Percentiles rank a stretch among this genome's conserved stretches.
phyloP scores from a whole-genome alignment of 2,113 vertebrate genomes.

The Aphyosemion australe region DNA sequence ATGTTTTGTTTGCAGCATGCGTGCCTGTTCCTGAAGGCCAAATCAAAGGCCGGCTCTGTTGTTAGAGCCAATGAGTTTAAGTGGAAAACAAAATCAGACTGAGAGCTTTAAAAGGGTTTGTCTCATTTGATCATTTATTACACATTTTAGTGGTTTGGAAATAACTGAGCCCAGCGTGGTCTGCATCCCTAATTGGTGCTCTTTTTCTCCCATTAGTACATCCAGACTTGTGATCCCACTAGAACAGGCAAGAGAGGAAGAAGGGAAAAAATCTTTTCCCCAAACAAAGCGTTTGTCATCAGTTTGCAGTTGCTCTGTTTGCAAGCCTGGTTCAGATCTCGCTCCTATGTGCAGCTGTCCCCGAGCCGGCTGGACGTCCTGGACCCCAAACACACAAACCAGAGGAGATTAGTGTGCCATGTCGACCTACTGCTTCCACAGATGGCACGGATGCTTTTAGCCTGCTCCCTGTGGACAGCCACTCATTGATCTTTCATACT shows the following conservation, averaged over 20 bases:
- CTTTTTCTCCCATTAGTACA: conserved; percentile 78
- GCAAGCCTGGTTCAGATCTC: conserved; percentile 71
- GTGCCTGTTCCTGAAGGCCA: conserved; percentile 56
- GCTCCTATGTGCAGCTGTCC: conserved; percentile 75
- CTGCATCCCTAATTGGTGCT: conserved; percentile 76
- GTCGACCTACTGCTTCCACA: conserved; percentile 75
- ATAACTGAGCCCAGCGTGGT: conserved; percentile 76
- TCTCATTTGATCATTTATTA: conserved; percentile 84
- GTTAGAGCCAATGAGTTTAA: conserved; percentile 75
- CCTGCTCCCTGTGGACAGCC: conserved; percentile 70
- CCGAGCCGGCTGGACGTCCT: conserved; percentile 71
- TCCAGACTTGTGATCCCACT: conserved; percentile 77
- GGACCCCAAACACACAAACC: conserved; percentile 77
- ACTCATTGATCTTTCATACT: conserved; percentile 78
- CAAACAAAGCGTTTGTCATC: conserved; percentile 81
- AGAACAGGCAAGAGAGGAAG: conserved; percentile 62
- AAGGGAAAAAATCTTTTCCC: conserved; percentile 32
- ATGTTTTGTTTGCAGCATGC: conserved; percentile 64
- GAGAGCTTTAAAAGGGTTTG: conserved; percentile 77
- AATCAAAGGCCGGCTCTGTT: conserved; percentile 77
- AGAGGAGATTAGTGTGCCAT: conserved; percentile 78
- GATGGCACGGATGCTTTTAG: conserved; percentile 77
- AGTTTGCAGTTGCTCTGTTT: conserved; percentile 76
- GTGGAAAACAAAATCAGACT: conserved; percentile 79
- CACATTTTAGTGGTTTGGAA: conserved; percentile 83